Conservation (phyloP, 2,113 vertebrate species). For the Tympanuchus pallidicinctus region DNA sequence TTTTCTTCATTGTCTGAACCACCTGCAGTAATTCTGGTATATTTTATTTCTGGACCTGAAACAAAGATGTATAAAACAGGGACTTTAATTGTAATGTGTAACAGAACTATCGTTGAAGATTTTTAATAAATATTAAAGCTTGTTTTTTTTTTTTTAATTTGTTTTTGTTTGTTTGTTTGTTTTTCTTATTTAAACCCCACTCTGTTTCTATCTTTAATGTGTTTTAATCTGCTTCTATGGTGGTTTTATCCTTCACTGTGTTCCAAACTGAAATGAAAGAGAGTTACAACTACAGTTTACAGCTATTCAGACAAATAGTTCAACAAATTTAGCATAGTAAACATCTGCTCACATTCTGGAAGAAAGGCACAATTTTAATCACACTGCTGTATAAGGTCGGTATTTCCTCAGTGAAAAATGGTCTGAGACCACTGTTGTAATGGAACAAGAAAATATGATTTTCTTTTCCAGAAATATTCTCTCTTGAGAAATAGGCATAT, state of each 20-base stretch:
- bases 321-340: not conserved
- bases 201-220: not conserved
- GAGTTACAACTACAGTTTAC: not conserved
- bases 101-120: not conserved
- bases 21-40: slow-evolving; percentile 78
- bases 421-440: not conserved
- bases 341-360: not conserved
- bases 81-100: not conserved
- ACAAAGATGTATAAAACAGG: not conserved
- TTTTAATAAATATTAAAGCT: not conserved
- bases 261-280: not conserved
- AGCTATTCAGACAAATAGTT: not conserved
- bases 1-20: slow-evolving; percentile 73
- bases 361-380: not conserved
- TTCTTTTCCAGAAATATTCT: not conserved
- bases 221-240: not conserved
- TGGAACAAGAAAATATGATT: not conserved
- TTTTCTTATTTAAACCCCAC: not conserved
- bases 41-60: slow-evolving; percentile 82
- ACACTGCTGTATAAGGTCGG: not conserved
- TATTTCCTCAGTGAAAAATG: not conserved
- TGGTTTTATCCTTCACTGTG: not conserved
- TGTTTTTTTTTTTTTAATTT: not conserved
- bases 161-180: not conserved
- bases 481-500: not conserved